These are phyloP conservation scores for Ageneiosus marmoratus DNA, from an alignment of 2,113 vertebrate genomes.

Conservation along the genomic window DNA sequence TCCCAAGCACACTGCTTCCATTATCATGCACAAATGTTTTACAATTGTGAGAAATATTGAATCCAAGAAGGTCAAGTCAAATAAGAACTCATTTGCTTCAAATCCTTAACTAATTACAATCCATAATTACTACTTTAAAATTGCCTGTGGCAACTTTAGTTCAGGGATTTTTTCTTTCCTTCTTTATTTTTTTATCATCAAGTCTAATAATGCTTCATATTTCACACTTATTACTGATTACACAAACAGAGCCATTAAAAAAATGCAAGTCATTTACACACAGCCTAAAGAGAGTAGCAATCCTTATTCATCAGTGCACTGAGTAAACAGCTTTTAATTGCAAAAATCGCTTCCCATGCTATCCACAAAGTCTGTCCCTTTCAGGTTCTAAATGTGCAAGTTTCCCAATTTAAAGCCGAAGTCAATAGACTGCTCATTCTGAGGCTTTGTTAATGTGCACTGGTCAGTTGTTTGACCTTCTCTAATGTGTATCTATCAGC, in stretches of 20 bases:
- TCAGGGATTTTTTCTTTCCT: neutral
- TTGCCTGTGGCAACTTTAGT: neutral
- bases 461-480: conserved; percentile 32
- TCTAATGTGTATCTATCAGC: conserved; percentile 29
- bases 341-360: conserved; percentile 19
- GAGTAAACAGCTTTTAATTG: conserved; percentile 54
- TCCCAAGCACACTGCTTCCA: neutral
- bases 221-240: conserved; percentile 43
- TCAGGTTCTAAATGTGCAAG: conserved; percentile 43
- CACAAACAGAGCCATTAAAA: conserved; percentile 46
- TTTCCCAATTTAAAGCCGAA: neutral
- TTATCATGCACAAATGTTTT: neutral
- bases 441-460: conserved; percentile 28
- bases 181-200: neutral
- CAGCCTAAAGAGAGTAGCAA: conserved; percentile 50
- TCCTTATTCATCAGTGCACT: conserved; percentile 50
- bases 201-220: neutral
- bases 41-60: neutral
- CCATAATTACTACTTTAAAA: neutral
- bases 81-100: neutral
- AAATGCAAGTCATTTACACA: conserved; percentile 63
- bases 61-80: neutral
- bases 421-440: neutral
- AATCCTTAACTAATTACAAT: neutral
- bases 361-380: conserved; percentile 40